Evolutionary conservation across 1,140 invertebrate species (phyloP).

Genomic region (Platyura marginata): DNA sequence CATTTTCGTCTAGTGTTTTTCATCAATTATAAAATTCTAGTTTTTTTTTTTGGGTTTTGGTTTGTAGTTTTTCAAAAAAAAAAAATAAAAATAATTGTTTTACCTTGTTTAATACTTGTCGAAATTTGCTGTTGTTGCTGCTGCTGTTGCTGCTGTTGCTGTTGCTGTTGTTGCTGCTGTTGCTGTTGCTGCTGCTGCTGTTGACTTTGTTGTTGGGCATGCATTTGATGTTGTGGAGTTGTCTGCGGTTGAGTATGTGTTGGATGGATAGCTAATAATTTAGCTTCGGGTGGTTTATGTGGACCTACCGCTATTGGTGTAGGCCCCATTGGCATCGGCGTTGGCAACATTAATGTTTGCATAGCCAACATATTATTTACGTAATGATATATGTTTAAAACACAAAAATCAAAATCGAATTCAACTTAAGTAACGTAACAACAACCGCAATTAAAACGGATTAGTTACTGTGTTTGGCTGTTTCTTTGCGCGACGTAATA

Average conservation of each 20-base stretch:
- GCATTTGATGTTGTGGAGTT: slow-evolving; percentile 7
- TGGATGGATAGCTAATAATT: slow-evolving; percentile 23
- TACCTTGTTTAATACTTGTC: slow-evolving; percentile 7
- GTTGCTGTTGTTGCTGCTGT: slow-evolving; percentile 6
- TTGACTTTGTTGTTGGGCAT: slow-evolving; percentile 11
- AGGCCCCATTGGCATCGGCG: slow-evolving; percentile 21
- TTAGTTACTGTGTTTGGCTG: no score
- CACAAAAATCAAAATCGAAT: background rate
- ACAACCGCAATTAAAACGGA: no score
- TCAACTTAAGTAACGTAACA: background rate
- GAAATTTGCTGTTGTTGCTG: slow-evolving; percentile 7
- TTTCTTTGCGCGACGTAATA: background rate
- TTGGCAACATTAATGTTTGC: slow-evolving; percentile 25
- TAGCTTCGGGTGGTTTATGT: slow-evolving; percentile 24
- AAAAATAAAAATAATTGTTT: background rate
- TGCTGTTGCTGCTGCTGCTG: slow-evolving; percentile 9
- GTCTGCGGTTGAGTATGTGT: slow-evolving; percentile 5
- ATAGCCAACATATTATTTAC: slow-evolving; percentile 18
- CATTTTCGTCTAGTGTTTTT: no score
- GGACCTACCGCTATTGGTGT: slow-evolving; percentile 23
- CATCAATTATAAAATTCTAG: no score
- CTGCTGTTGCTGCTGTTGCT: no score
- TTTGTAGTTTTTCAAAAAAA: no score
- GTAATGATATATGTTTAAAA: background rate
- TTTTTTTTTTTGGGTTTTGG: no score